Conservation (phyloP, 1,140 invertebrate genomes). For the Popillia japonica region DNA sequence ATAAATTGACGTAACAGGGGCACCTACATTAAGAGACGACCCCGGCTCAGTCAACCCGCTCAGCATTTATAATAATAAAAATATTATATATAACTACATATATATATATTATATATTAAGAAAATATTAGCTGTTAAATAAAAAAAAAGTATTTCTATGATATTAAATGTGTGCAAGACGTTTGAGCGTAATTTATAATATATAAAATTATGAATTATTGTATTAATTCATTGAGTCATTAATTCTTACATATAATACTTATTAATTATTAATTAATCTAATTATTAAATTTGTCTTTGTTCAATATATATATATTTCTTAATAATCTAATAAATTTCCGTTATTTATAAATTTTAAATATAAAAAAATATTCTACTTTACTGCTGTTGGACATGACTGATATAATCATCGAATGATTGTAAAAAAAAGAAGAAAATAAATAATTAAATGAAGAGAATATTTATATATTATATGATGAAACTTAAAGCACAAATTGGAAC, state of each 20-base stretch:
- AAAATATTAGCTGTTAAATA: constrained; percentile 48
- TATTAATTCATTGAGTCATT: not conserved
- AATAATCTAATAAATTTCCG: not conserved
- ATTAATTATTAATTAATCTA: not conserved
- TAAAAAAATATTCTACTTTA: constrained; percentile 46
- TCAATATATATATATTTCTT: not conserved
- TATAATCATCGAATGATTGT: constrained; percentile 40
- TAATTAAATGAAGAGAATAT: not conserved
- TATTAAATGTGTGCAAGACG: constrained; percentile 52
- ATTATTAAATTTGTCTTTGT: constrained; percentile 13
- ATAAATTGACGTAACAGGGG: constrained; percentile 38
- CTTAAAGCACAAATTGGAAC: not conserved
- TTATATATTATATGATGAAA: constrained; percentile 5
- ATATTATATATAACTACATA: constrained; percentile 53
- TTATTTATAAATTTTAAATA: constrained; percentile 39
- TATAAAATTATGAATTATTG: constrained; percentile 2
- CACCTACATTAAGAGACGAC: constrained; percentile 52
- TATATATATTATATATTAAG: constrained; percentile 49
- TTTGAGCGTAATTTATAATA: constrained; percentile 52
- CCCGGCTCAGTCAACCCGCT: constrained; percentile 57
- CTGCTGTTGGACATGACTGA: constrained; percentile 50
- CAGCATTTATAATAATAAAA: constrained; percentile 57
- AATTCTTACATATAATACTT: no score
- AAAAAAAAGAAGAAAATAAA: constrained; percentile 9
- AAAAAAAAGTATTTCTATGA: constrained; percentile 59